These are phyloP conservation scores for Euwallacea fornicatus DNA, from an alignment of 1,140 invertebrate species.

Conservation along the genomic window DNA sequence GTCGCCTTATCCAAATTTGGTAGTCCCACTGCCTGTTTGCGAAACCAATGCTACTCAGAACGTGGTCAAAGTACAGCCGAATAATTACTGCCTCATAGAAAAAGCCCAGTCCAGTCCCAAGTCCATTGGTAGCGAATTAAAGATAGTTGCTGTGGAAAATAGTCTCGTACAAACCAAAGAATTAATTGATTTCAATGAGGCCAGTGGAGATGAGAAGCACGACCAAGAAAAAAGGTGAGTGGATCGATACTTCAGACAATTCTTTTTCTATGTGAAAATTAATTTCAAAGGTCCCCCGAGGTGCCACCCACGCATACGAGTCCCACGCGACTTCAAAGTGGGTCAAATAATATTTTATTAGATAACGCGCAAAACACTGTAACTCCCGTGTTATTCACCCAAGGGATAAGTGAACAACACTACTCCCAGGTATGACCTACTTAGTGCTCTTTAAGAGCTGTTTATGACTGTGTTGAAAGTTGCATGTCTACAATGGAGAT, in stretches of 20 bases:
- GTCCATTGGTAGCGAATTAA: too few species aligned
- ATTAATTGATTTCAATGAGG: constrained; percentile 28
- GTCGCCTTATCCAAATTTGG: constrained; percentile 15
- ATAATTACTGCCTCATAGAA: constrained; percentile 44
- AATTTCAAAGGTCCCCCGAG: background rate
- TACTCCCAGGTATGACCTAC: constrained; percentile 26
- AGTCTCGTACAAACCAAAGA: background rate
- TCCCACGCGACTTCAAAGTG: constrained; percentile 59
- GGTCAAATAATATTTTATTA: constrained; percentile 75
- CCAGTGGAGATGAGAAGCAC: background rate
- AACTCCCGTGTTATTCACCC: constrained; percentile 67
- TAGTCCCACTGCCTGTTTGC: constrained; percentile 19
- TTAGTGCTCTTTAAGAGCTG: too few species aligned
- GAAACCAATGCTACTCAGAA: constrained; percentile 36
- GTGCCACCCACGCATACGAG: background rate
- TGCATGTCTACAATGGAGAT: too few species aligned
- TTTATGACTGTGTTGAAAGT: too few species aligned
- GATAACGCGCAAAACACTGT: constrained; percentile 72
- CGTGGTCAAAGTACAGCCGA: constrained; percentile 51
- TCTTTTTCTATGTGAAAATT: background rate
- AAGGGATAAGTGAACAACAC: constrained; percentile 24
- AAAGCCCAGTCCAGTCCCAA: too few species aligned
- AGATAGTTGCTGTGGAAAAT: too few species aligned
- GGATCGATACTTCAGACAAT: background rate
- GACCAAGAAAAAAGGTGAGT: constrained; percentile 8